A percentile compares a stretch with the other conserved stretches of the same genome.
Evolutionary conservation across 2,113 vertebrate genomes (phyloP).

Genomic region (Vulpes ferrilata): DNA sequence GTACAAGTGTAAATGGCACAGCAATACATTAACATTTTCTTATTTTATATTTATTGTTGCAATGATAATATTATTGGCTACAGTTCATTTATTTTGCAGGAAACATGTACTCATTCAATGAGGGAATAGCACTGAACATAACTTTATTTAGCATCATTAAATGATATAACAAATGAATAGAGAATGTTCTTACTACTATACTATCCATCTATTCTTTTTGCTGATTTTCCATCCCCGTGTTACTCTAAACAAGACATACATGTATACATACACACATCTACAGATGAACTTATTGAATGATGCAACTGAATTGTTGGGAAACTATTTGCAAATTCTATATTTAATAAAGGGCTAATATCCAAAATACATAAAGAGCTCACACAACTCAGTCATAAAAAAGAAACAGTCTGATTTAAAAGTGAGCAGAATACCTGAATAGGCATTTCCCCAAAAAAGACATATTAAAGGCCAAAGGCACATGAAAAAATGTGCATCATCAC

Average conservation of each 20-base stretch:
- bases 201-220: background rate
- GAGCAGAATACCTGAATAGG: background rate
- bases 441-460: background rate
- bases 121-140: background rate
- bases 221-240: background rate
- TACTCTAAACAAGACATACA: background rate
- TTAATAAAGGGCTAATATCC: background rate
- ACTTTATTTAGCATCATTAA: slow-evolving; percentile 13
- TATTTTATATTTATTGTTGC: background rate
- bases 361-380: background rate
- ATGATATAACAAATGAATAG: background rate
- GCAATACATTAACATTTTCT: background rate
- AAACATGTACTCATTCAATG: background rate
- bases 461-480: background rate
- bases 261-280: too few relatives aligned
- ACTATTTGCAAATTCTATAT: background rate
- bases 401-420: background rate
- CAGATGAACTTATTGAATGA: background rate
- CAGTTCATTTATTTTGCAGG: background rate
- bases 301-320: background rate
- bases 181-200: background rate
- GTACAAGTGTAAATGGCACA: background rate
- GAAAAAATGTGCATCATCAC: background rate
- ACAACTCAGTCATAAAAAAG: background rate
- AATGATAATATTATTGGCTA: background rate